These are phyloP conservation scores for Chaetodon trifasciatus DNA, from an alignment of 2,797 vertebrate genomes.

Conservation along the genomic window DNA sequence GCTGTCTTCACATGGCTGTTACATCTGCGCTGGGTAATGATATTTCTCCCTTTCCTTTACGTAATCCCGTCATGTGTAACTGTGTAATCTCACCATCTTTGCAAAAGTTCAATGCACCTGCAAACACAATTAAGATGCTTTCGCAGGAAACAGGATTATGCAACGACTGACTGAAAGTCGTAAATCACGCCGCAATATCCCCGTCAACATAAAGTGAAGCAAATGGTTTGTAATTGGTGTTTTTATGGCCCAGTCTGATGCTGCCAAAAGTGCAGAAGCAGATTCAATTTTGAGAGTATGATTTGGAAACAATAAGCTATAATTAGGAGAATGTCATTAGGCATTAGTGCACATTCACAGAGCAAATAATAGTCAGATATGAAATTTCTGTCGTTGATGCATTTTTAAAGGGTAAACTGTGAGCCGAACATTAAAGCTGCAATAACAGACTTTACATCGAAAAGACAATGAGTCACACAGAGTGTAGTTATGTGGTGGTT, in stretches of 20 bases:
- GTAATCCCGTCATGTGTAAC: slow-evolving; percentile 58
- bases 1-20: slow-evolving; percentile 20
- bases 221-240: slow-evolving; percentile 63
- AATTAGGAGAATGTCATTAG: slow-evolving; percentile 70
- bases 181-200: slow-evolving; percentile 67
- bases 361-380: slow-evolving; percentile 44
- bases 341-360: slow-evolving; percentile 36
- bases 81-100: slow-evolving; percentile 59
- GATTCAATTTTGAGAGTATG: slow-evolving; percentile 62
- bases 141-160: slow-evolving; percentile 70
- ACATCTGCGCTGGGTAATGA: slow-evolving; percentile 10
- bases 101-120: slow-evolving; percentile 60
- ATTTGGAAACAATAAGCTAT: slow-evolving; percentile 64
- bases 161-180: slow-evolving; percentile 68
- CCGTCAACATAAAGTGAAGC: slow-evolving; percentile 61
- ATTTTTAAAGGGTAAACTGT: slow-evolving; percentile 40
- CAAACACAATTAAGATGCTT: slow-evolving; percentile 69
- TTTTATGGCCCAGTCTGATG: slow-evolving; percentile 49
- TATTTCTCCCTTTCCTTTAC: slow-evolving; percentile 18
- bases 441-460: not conserved
- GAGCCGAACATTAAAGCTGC: slow-evolving; percentile 7
- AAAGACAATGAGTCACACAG: too few species aligned
- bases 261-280: slow-evolving; percentile 61
- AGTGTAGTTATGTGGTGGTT: not conserved
- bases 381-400: slow-evolving; percentile 27